A percentile compares a stretch with the other conserved stretches of the same genome.
Evolutionary conservation across 2,797 vertebrate species (phyloP).

Genomic region (Clarias laeviceps): DNA sequence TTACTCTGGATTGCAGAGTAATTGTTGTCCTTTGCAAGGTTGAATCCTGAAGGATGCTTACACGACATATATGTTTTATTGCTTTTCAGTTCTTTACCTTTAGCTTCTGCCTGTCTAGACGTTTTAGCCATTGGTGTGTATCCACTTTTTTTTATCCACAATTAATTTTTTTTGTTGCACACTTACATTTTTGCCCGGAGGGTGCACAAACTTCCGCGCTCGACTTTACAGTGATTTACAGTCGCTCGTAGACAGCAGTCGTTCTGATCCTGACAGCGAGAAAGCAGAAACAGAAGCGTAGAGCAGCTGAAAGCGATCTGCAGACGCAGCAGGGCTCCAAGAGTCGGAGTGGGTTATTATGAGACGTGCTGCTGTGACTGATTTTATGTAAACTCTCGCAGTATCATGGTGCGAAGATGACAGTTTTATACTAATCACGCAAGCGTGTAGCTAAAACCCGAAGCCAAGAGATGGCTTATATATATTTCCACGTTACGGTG

Average conservation of each 20-base stretch:
- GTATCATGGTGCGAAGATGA: background rate
- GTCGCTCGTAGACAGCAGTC: background rate
- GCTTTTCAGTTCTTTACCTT: background rate
- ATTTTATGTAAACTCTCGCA: constrained; percentile 13
- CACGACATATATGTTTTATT: background rate
- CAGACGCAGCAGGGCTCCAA: constrained; percentile 7
- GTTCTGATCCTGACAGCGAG: background rate
- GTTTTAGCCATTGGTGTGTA: background rate
- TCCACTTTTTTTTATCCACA: no score
- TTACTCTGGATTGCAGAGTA: background rate
- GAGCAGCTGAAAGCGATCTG: constrained; percentile 30
- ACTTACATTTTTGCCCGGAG: background rate
- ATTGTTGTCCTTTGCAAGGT: background rate
- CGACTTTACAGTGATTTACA: background rate
- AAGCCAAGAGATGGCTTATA: background rate
- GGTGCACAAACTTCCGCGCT: background rate
- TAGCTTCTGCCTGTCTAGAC: background rate
- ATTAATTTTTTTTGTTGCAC: background rate
- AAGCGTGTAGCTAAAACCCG: background rate
- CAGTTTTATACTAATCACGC: background rate
- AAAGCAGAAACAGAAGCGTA: constrained; percentile 5
- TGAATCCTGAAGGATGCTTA: background rate
- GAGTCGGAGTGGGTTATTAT: background rate
- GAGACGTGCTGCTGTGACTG: constrained; percentile 16
- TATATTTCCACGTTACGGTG: no score